Percentiles rank a stretch among this genome's conserved stretches.
These are phyloP conservation scores for Ephialtes manifestator DNA, from an alignment of 2,888 invertebrate species.

Conservation along the genomic window DNA sequence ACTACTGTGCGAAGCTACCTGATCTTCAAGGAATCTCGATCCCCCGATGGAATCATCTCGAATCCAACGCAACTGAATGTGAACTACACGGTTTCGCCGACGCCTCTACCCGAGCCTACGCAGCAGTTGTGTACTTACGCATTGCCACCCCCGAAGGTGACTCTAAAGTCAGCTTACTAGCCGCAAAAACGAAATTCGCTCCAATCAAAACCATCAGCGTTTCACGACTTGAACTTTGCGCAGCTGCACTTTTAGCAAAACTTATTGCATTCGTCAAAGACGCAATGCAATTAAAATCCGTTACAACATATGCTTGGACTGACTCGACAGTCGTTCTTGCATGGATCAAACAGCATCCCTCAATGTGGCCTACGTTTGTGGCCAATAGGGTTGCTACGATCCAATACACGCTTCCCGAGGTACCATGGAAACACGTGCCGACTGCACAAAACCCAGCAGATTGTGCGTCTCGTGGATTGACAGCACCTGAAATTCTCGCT, in stretches of 20 bases:
- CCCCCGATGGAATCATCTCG: slow-evolving; percentile 25
- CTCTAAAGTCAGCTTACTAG: not conserved
- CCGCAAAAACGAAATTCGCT: slow-evolving; percentile 23
- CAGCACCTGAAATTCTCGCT: slow-evolving; percentile 56
- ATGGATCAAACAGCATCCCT: slow-evolving; percentile 25
- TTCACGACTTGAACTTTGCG: slow-evolving; percentile 39
- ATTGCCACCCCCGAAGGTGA: not conserved
- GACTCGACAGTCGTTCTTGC: slow-evolving; percentile 15
- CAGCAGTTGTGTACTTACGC: not conserved
- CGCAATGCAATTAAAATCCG: not conserved
- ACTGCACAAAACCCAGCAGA: slow-evolving; percentile 76
- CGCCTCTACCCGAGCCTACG: not conserved
- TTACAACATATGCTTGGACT: not conserved
- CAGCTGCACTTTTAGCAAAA: not conserved
- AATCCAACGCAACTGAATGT: not conserved
- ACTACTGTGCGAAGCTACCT: not conserved
- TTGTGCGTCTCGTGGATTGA: slow-evolving; percentile 74
- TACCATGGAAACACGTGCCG: slow-evolving; percentile 73
- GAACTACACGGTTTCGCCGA: slow-evolving; percentile 9
- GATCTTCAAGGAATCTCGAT: not conserved
- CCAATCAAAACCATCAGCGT: slow-evolving; percentile 6
- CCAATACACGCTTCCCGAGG: slow-evolving; percentile 49
- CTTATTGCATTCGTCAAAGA: not conserved
- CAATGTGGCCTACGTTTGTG: not conserved
- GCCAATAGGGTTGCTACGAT: no score